phyloP scores from a whole-genome alignment of 2,888 invertebrate species.

The Agonopterix alstromeriana region DNA sequence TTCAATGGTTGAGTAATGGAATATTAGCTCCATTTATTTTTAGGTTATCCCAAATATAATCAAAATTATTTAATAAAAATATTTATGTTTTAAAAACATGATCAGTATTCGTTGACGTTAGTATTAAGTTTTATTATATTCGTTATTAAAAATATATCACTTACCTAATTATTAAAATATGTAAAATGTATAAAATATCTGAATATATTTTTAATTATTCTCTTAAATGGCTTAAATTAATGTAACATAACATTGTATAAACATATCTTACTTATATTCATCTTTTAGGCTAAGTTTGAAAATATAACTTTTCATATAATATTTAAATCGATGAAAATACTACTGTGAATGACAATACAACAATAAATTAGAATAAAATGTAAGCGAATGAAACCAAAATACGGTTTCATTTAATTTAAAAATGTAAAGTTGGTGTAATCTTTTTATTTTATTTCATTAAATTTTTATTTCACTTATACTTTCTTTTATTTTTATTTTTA shows the following conservation, averaged over 20 bases:
- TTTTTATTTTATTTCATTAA: conserved; percentile 15
- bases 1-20: too few relatives aligned
- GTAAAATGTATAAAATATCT: too few relatives aligned
- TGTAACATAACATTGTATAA: too few relatives aligned
- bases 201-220: too few relatives aligned
- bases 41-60: too few relatives aligned
- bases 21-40: too few relatives aligned
- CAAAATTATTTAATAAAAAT: not conserved
- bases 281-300: too few relatives aligned
- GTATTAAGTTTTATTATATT: conserved; percentile 4
- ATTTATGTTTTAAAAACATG: conserved; percentile 11
- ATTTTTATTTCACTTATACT: conserved; percentile 30
- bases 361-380: conserved; percentile 11
- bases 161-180: not conserved
- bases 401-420: conserved; percentile 7
- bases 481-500: conserved; percentile 35
- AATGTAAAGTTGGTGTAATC: conserved; percentile 10
- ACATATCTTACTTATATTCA: too few relatives aligned
- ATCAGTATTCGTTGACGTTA: conserved; percentile 19
- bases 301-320: not conserved
- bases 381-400: too few relatives aligned
- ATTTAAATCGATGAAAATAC: conserved; percentile 19
- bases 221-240: too few relatives aligned
- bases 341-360: conserved; percentile 55
- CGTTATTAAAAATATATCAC: not conserved